These are phyloP conservation scores for Phaonia tiefii DNA, from an alignment of 2,888 invertebrate genomes.

Conservation along the genomic window DNA sequence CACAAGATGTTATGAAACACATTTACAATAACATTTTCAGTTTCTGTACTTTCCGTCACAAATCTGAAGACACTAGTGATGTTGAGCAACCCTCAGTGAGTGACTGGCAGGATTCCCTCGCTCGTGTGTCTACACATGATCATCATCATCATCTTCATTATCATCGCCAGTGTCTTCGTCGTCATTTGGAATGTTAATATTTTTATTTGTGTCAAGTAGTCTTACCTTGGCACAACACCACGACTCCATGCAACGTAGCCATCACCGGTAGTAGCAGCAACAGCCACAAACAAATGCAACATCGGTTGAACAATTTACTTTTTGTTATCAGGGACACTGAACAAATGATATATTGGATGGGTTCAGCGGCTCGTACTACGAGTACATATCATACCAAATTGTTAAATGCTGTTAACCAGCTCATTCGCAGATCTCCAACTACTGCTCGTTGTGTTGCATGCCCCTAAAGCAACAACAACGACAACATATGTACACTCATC, in stretches of 20 bases:
- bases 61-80: conserved; percentile 40
- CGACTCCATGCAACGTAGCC: conserved; percentile 27
- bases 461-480: conserved; percentile 6
- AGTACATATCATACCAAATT: conserved; percentile 22
- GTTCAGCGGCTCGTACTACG: conserved; percentile 10
- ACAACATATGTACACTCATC: background rate
- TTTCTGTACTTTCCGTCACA: conserved; percentile 42
- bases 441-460: background rate
- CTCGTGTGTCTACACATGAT: conserved; percentile 55
- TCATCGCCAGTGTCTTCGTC: conserved; percentile 42
- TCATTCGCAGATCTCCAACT: background rate
- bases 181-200: conserved; percentile 61
- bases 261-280: conserved; percentile 67
- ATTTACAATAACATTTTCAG: conserved; percentile 37
- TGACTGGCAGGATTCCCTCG: conserved; percentile 69
- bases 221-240: conserved; percentile 62
- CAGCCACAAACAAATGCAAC: conserved; percentile 58
- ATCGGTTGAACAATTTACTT: conserved; percentile 30
- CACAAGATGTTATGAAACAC: conserved; percentile 53
- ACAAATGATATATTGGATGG: conserved; percentile 34
- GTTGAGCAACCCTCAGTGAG: conserved; percentile 66
- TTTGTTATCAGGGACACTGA: conserved; percentile 30
- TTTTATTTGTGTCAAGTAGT: conserved; percentile 60
- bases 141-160: conserved; percentile 39
- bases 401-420: conserved; percentile 29